These are phyloP conservation scores for Idaea biselata DNA, from an alignment of 2,888 invertebrate species.

Conservation along the genomic window DNA sequence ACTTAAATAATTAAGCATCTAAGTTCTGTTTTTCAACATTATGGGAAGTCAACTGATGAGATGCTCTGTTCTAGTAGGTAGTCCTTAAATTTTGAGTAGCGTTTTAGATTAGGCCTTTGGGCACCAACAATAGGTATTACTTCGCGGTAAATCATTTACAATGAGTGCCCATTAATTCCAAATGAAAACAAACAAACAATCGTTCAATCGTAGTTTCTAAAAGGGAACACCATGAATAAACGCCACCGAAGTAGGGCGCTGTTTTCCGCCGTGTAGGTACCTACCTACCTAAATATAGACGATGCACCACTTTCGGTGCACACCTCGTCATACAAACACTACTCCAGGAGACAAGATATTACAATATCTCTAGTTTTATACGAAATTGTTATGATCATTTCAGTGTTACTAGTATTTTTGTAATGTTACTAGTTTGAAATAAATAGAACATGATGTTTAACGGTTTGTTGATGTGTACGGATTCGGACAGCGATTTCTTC, in stretches of 20 bases:
- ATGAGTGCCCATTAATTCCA: neutral
- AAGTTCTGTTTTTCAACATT: no score
- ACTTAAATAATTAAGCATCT: no score
- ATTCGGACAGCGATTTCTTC: constrained; percentile 67
- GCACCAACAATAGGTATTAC: no score
- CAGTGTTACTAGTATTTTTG: constrained; percentile 3
- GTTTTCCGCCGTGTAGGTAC: constrained; percentile 17
- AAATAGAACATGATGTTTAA: constrained; percentile 66
- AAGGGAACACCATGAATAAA: neutral
- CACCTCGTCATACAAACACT: constrained; percentile 17
- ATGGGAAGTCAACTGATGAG: no score
- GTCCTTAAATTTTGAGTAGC: no score
- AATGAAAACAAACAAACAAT: neutral
- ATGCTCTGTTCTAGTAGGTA: no score
- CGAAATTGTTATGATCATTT: neutral
- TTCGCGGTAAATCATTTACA: no score
- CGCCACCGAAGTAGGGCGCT: neutral
- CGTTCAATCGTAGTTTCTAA: neutral
- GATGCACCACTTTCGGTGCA: constrained; percentile 27
- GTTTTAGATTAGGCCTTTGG: no score
- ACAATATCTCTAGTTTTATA: neutral
- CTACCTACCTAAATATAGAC: neutral
- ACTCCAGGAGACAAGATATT: neutral
- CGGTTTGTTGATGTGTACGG: constrained; percentile 61
- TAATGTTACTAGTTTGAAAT: constrained; percentile 19